Evolutionary conservation across 2,113 vertebrate genomes (phyloP).

Genomic region (Syngnathus floridae): DNA sequence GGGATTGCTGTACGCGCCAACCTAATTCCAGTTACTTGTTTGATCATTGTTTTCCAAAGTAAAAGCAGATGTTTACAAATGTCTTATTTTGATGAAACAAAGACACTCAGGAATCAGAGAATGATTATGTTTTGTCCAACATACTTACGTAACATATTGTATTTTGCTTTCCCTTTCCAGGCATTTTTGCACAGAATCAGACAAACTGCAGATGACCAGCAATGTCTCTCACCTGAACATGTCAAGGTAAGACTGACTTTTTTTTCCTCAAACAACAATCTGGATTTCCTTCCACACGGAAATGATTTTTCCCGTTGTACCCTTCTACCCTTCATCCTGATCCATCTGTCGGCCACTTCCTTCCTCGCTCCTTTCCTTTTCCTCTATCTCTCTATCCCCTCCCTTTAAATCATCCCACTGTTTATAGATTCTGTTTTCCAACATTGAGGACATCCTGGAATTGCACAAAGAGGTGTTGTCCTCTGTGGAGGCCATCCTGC

Average conservation of each 20-base stretch:
- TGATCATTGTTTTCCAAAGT: too few relatives aligned
- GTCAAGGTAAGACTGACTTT: slow-evolving; percentile 78
- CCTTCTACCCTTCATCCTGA: background rate
- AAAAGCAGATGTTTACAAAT: too few relatives aligned
- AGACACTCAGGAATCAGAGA: too few relatives aligned
- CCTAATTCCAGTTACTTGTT: too few relatives aligned
- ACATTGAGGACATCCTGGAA: slow-evolving; percentile 93
- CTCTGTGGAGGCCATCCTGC: slow-evolving; percentile 81
- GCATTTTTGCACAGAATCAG: slow-evolving; percentile 90
- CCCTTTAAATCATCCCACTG: slow-evolving; percentile 24
- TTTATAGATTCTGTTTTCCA: slow-evolving; percentile 91
- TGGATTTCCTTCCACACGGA: background rate
- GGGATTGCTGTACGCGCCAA: too few relatives aligned
- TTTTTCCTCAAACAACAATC: background rate
- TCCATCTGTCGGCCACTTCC: slow-evolving; percentile 29
- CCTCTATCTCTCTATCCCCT: slow-evolving; percentile 23
- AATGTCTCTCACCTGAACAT: slow-evolving; percentile 90
- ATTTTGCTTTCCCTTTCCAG: slow-evolving; percentile 58
- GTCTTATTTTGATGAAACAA: too few relatives aligned
- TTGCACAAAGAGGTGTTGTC: slow-evolving; percentile 87
- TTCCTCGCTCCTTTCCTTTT: slow-evolving; percentile 24
- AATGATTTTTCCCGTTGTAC: background rate
- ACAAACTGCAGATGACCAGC: slow-evolving; percentile 86
- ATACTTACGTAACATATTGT: background rate
- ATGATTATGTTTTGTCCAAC: background rate